Conservation (phyloP, 1,140 invertebrate species). For the Hydropsyche tenuis region DNA sequence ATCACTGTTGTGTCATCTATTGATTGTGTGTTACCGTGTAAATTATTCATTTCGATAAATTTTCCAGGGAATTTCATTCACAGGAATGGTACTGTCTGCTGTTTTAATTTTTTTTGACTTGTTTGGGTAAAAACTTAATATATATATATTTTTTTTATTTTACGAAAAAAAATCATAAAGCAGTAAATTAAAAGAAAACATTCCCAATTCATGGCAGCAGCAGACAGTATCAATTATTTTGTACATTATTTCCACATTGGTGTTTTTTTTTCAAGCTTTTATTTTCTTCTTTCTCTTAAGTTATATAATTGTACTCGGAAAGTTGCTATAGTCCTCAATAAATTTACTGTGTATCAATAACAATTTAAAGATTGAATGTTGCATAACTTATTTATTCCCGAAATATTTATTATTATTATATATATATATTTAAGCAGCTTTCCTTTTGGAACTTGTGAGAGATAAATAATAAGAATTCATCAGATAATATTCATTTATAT, state of each 20-base stretch:
- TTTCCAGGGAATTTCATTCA: too few species aligned
- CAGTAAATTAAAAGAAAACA: conserved; percentile 14
- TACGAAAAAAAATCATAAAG: not conserved
- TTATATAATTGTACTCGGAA: conserved; percentile 34
- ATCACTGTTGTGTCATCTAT: not conserved
- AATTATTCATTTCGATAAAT: conserved; percentile 10
- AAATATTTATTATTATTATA: conserved; percentile 38
- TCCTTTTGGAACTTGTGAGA: conserved; percentile 27
- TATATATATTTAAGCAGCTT: conserved; percentile 45
- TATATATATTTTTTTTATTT: conserved; percentile 17
- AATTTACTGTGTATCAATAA: conserved; percentile 37
- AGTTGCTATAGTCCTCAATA: conserved; percentile 41
- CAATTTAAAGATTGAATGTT: conserved; percentile 39
- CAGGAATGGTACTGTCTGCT: conserved; percentile 17
- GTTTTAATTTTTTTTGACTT: conserved; percentile 10
- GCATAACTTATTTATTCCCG: conserved; percentile 47
- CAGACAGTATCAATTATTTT: conserved; percentile 39
- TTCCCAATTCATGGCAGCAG: conserved; percentile 19
- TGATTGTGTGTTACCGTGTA: conserved; percentile 38
- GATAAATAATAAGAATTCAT: not conserved
- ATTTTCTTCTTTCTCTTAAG: conserved; percentile 29
- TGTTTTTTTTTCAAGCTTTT: conserved; percentile 45
- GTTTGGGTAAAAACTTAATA: not conserved
- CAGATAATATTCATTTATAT: not conserved
- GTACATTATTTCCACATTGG: conserved; percentile 36